A percentile compares a stretch with the other conserved stretches of the same genome.
phyloP scores from a whole-genome alignment of 1,140 invertebrate genomes.

The Psilanteris sp. region DNA sequence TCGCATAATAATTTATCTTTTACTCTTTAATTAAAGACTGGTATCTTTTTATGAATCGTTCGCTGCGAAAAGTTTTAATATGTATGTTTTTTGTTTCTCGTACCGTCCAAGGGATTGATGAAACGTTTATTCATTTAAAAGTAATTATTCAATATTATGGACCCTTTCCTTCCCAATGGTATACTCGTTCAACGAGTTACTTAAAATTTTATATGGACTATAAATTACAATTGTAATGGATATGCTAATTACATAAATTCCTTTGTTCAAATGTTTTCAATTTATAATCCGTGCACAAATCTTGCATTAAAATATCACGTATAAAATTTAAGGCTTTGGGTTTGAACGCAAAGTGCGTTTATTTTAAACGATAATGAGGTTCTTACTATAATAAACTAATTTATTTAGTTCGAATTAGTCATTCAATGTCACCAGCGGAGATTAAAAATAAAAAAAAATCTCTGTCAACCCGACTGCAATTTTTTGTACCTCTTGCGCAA shows the following conservation, averaged over 20 bases:
- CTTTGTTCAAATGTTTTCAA: slow-evolving; percentile 56
- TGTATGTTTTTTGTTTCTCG: slow-evolving; percentile 45
- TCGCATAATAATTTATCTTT: slow-evolving; percentile 40
- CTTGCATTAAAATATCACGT: slow-evolving; percentile 31
- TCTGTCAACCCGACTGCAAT: slow-evolving; percentile 34
- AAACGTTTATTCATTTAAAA: slow-evolving; percentile 61
- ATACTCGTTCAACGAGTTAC: slow-evolving; percentile 48
- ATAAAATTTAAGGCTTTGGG: slow-evolving; percentile 15
- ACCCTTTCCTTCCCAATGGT: slow-evolving; percentile 32
- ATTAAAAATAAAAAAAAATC: slow-evolving; percentile 53
- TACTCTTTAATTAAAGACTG: slow-evolving; percentile 38
- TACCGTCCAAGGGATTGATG: slow-evolving; percentile 31
- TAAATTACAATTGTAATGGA: slow-evolving; percentile 62
- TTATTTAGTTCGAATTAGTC: slow-evolving; percentile 4
- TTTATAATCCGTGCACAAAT: slow-evolving; percentile 34
- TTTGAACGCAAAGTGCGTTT: slow-evolving; percentile 16
- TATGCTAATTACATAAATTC: slow-evolving; percentile 60
- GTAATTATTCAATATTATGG: slow-evolving; percentile 60
- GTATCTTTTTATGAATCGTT: slow-evolving; percentile 39
- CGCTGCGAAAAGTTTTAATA: slow-evolving; percentile 48
- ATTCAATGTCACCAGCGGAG: neutral
- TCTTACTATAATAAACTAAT: neutral
- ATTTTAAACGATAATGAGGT: slow-evolving; percentile 1
- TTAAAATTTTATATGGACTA: slow-evolving; percentile 59
- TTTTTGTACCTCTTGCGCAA: slow-evolving; percentile 48